Base-by-base conservation (phyloP, 2,888 invertebrate genomes). In the Fragum fragum region DNA sequence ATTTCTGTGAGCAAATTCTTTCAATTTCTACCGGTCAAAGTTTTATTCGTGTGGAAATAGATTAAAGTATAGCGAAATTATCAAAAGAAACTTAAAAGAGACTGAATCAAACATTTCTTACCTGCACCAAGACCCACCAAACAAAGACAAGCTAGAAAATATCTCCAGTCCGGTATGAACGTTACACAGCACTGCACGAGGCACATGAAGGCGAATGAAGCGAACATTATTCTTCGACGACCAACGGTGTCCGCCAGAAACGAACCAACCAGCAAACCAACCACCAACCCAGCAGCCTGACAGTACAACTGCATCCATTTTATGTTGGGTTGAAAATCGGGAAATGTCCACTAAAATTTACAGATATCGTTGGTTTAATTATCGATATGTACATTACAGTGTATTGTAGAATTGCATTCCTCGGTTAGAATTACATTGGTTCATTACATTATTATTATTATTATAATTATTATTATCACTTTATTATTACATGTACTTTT, bases 151-250 rank as follows among this genome's bases (percentile, higher is more conserved):
- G 83, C 79, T 6, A 89, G 61, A 73, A 90, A 90, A 47, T 86
- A 74, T 18, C 85, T 47, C 87, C 89, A 90, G 28, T 86, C 81
- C 16, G 86, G 83, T 5, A 87, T 85, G 14, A 87, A 39, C 0
- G 83, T 89, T 21, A 88, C 79, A 23, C 83, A 29, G 39, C 85
- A 83, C 32, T 92, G 92, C 21, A 88, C 74, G 11, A 86, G 59
- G 26, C 90, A 86, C 87, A 90, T 88, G 59, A 89, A 18, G 7
- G 83, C 74, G 63, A 88, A 89, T 11, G 85, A 85, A 3, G 87
- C 73, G 73, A 88, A 91, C 79, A 90, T 84, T 7, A 88, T 79
- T 39, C 85, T 73, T 28, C 91, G 86, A 29, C 92, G 79, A 11
- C 92, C 92, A 14, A 88, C 75, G 18, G 86, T 78, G 70, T 92